These are phyloP conservation scores for Lapara coniferarum DNA, from an alignment of 2,888 invertebrate species.

Conservation along the genomic window DNA sequence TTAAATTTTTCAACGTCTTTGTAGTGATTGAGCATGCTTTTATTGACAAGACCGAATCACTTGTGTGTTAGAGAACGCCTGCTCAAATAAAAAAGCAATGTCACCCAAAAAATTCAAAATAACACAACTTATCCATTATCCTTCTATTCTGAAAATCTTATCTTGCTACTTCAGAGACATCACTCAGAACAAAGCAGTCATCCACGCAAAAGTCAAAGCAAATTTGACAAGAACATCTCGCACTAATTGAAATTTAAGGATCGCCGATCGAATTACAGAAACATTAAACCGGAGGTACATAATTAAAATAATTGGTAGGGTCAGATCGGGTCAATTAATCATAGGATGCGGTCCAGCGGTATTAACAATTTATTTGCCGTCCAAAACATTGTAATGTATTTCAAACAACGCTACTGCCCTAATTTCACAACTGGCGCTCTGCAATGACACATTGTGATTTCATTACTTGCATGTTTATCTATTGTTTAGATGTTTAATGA, in stretches of 20 bases:
- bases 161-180: too few species aligned
- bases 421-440: constrained; percentile 13
- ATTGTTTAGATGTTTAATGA: background rate
- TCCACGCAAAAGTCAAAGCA: constrained; percentile 4
- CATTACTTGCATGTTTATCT: background rate
- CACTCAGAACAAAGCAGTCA: background rate
- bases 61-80: too few species aligned
- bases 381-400: constrained; percentile 52
- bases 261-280: constrained; percentile 50
- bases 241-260: constrained; percentile 50
- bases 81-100: too few species aligned
- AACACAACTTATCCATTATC: too few species aligned
- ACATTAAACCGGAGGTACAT: constrained; percentile 76
- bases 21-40: too few species aligned
- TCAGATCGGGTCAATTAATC: constrained; percentile 81
- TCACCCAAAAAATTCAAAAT: too few species aligned
- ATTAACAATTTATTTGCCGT: constrained; percentile 68
- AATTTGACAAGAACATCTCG: constrained; percentile 31
- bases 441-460: constrained; percentile 9
- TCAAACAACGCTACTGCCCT: constrained; percentile 3
- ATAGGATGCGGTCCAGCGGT: constrained; percentile 64
- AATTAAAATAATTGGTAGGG: constrained; percentile 80
- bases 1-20: too few species aligned
- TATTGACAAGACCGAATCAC: too few species aligned
- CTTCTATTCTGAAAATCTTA: too few species aligned